A percentile compares a stretch with the other conserved stretches of the same genome.
phyloP scores from a whole-genome alignment of 2,113 vertebrate species.

The Notarius quadriscutis region DNA sequence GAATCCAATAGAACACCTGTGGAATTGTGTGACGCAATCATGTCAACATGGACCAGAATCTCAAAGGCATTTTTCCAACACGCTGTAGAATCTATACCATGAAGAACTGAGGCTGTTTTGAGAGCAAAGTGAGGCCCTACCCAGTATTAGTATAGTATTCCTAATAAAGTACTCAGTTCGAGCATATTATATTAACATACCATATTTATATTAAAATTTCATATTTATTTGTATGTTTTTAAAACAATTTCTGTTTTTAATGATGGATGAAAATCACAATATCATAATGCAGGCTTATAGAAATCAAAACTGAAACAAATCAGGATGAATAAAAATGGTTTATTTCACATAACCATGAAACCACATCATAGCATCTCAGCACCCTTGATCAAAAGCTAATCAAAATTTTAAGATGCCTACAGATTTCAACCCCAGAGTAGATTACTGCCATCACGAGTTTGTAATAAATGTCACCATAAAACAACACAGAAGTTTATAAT shows the following conservation, averaged over 20 bases:
- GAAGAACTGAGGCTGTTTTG: too few species aligned
- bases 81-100: too few species aligned
- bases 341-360: neutral
- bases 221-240: neutral
- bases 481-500: neutral
- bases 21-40: too few species aligned
- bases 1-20: too few species aligned
- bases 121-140: too few species aligned
- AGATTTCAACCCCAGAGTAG: slow-evolving; percentile 2
- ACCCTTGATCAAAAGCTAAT: neutral
- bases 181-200: neutral
- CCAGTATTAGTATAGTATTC: too few species aligned
- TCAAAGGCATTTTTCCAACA: too few species aligned
- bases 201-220: neutral
- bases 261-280: neutral
- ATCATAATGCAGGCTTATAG: neutral
- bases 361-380: neutral
- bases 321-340: neutral
- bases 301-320: neutral
- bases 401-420: neutral
- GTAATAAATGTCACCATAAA: slow-evolving; percentile 10
- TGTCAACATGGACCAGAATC: too few species aligned
- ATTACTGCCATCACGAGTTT: neutral
- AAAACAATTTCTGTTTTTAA: neutral
- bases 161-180: too few species aligned